These are phyloP conservation scores for Flexamia atlantica DNA, from an alignment of 2,888 invertebrate genomes.

Conservation along the genomic window DNA sequence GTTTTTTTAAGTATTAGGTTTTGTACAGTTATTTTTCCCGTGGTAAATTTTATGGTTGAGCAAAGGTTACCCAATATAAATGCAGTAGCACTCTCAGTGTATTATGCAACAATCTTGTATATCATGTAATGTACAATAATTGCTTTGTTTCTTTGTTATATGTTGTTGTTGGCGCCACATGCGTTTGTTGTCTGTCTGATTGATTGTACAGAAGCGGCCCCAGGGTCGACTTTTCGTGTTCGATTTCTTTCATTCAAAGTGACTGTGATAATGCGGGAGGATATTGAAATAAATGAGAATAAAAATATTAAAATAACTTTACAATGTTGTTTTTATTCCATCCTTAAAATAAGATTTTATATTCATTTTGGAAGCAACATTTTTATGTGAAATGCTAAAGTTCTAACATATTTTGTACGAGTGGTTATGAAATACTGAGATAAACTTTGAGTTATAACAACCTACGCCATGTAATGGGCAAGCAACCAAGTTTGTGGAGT, in stretches of 20 bases:
- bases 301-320: conserved; percentile 60
- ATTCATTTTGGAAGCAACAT: too few relatives aligned
- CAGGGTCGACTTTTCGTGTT: conserved; percentile 59
- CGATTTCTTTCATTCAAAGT: conserved; percentile 64
- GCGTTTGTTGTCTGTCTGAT: conserved; percentile 47
- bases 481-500: too few relatives aligned
- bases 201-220: conserved; percentile 43
- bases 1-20: too few relatives aligned
- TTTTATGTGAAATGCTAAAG: too few relatives aligned
- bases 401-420: too few relatives aligned
- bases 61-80: conserved; percentile 45
- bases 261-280: conserved; percentile 64
- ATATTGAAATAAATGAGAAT: conserved; percentile 61
- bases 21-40: too few relatives aligned
- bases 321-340: conserved; percentile 3
- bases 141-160: conserved; percentile 44
- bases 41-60: too few relatives aligned
- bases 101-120: conserved; percentile 55
- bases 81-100: conserved; percentile 44
- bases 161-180: conserved; percentile 61
- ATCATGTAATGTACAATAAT: conserved; percentile 50
- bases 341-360: not conserved
- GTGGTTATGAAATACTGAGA: too few relatives aligned
- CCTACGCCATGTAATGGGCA: too few relatives aligned
- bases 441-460: too few relatives aligned